A percentile compares a stretch with the other conserved stretches of the same genome.
Conservation (phyloP, 2,888 invertebrate species). For the Drosophila affinis region DNA sequence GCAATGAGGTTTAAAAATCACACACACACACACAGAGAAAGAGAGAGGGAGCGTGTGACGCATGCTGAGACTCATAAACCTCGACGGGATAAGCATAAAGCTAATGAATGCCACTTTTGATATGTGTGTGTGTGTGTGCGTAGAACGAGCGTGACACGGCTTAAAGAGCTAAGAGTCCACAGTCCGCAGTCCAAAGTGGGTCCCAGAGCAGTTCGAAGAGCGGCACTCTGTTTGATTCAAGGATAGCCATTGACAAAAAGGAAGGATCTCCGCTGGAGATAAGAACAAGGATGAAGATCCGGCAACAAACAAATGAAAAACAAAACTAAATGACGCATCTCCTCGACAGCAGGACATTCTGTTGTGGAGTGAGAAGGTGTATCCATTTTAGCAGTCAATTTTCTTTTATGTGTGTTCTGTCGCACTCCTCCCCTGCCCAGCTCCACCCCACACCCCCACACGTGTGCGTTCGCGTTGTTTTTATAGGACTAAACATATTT, state of each 20-base stretch:
- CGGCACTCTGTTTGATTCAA: neutral
- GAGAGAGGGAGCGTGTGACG: neutral
- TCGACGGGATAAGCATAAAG: constrained; percentile 35
- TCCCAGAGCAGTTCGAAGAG: constrained; percentile 8
- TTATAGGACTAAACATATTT: constrained; percentile 64
- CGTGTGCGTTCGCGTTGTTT: constrained; percentile 30
- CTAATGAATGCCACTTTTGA: constrained; percentile 70
- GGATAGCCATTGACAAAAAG: neutral
- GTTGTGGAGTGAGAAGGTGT: constrained; percentile 34
- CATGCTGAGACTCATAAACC: constrained; percentile 14
- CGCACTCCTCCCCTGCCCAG: constrained; percentile 23
- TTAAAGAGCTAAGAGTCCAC: constrained; percentile 30
- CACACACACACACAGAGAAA: neutral
- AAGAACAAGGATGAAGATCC: neutral
- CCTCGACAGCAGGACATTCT: constrained; percentile 10
- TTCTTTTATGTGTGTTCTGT: constrained; percentile 66
- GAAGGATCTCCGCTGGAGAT: neutral
- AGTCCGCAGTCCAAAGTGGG: no score
- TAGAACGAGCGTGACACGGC: constrained; percentile 34
- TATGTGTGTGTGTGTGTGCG: constrained; percentile 44
- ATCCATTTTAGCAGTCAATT: constrained; percentile 75
- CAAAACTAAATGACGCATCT: constrained; percentile 11
- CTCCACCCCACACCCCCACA: neutral
- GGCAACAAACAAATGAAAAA: neutral
- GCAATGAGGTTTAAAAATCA: constrained; percentile 33